These are phyloP conservation scores for Clytia hemisphaerica DNA, from an alignment of 30 jellyfish, hydroid and myxozoan genomes.

Conservation along the genomic window DNA sequence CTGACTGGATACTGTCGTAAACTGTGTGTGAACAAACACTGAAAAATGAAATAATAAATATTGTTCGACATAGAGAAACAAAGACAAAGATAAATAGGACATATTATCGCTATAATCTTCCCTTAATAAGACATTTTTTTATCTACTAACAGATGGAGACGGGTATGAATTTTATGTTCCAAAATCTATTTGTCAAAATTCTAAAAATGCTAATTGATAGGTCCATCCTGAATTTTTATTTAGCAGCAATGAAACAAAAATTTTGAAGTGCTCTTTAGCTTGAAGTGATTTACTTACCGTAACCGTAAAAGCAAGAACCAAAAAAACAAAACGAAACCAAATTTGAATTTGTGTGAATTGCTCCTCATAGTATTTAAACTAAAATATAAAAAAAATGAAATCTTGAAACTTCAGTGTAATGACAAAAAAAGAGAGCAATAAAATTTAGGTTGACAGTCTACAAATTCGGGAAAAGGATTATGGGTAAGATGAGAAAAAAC, in stretches of 20 bases:
- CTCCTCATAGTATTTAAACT: conserved; percentile 84
- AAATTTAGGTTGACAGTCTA: too few relatives aligned
- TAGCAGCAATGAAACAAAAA: too few relatives aligned
- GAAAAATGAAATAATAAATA: neutral
- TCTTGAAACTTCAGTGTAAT: neutral
- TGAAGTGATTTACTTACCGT: conserved; percentile 49
- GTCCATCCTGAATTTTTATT: too few relatives aligned
- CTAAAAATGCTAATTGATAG: too few relatives aligned
- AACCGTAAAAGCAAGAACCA: conserved; percentile 93
- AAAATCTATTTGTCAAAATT: too few relatives aligned
- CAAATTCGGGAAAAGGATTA: too few relatives aligned
- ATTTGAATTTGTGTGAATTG: conserved; percentile 96
- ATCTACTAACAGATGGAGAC: too few relatives aligned
- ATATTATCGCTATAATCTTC: neutral
- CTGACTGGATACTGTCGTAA: conserved; percentile 79
- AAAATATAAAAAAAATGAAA: conserved; percentile 3
- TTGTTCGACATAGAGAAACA: neutral
- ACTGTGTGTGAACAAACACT: conserved; percentile 92
- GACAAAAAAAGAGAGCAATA: too few relatives aligned
- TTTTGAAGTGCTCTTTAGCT: too few relatives aligned
- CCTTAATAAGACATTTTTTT: too few relatives aligned
- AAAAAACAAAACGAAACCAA: conserved; percentile 95
- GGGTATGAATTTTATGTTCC: neutral
- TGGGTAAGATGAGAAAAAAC: too few relatives aligned
- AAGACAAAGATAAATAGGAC: neutral